These are phyloP conservation scores for Buphagus erythrorhynchus DNA, from an alignment of 2,797 vertebrate genomes.

Conservation along the genomic window DNA sequence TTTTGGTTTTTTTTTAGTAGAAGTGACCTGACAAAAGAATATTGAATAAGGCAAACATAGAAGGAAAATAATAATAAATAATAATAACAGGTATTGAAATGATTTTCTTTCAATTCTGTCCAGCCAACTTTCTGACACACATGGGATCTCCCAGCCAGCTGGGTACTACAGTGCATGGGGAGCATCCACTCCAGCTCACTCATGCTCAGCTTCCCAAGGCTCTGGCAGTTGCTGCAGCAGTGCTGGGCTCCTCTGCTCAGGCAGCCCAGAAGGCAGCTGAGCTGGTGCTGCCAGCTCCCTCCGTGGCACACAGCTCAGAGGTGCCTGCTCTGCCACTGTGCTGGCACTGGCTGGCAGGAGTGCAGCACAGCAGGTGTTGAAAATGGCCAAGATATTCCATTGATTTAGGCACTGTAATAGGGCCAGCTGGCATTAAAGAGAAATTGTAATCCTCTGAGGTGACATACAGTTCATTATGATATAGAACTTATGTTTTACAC, in stretches of 20 bases:
- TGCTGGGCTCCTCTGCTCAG: not conserved
- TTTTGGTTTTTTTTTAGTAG: not conserved
- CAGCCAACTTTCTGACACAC: not conserved
- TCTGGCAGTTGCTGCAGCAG: not conserved
- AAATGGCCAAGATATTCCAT: not conserved
- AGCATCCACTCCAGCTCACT: not conserved
- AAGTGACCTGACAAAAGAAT: not conserved
- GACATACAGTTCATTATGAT: not conserved
- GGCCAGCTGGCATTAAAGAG: not conserved
- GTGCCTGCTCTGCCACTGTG: not conserved
- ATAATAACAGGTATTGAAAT: not conserved
- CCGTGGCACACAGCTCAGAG: accelerated
- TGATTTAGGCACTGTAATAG: not conserved
- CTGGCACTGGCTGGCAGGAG: not conserved
- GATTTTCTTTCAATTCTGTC: not conserved
- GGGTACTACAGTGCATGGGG: not conserved
- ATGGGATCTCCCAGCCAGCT: not conserved
- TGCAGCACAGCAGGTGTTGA: not conserved
- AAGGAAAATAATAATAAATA: not conserved
- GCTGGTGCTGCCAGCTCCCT: not conserved
- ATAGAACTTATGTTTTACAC: not conserved
- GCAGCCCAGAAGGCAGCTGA: not conserved
- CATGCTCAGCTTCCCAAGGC: not conserved
- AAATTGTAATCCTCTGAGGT: not conserved
- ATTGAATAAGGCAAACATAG: not conserved